Evolutionary conservation across 2,797 vertebrate species (phyloP).

Genomic region (Hippocampus kuda): DNA sequence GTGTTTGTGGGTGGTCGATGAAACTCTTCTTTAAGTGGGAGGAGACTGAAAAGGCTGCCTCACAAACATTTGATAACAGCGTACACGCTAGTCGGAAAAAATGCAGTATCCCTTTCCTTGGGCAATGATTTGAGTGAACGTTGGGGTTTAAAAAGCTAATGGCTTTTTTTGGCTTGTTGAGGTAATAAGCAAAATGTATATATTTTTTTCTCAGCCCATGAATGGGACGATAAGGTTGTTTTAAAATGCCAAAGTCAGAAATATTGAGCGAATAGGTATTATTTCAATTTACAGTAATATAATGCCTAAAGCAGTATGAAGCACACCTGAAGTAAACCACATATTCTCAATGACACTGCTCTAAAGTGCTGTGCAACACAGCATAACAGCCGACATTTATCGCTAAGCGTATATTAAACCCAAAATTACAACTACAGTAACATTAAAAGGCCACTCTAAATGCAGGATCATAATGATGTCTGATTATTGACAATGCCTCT

Average conservation of each 20-base stretch:
- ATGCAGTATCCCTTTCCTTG: not conserved
- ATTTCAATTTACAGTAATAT: not conserved
- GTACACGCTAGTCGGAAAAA: not conserved
- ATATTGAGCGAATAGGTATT: not conserved
- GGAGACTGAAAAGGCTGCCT: conserved; percentile 34
- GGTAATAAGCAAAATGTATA: no score
- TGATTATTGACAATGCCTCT: conserved; percentile 27
- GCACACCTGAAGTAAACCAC: not conserved
- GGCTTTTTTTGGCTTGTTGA: not conserved
- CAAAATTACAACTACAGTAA: conserved; percentile 8
- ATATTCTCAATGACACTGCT: not conserved
- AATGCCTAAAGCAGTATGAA: not conserved
- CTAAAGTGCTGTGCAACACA: not conserved
- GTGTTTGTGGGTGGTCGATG: conserved; percentile 31
- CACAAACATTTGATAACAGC: not conserved
- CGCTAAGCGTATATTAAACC: conserved; percentile 11
- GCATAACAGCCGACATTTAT: conserved; percentile 8
- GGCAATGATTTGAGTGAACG: not conserved
- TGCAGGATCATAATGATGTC: conserved; percentile 26
- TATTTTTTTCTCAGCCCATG: not conserved
- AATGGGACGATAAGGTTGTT: not conserved
- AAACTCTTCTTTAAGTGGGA: conserved; percentile 29
- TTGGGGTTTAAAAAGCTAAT: not conserved
- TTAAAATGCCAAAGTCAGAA: not conserved
- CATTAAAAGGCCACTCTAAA: conserved; percentile 25